Percentiles rank a stretch among this genome's conserved stretches.
These are phyloP conservation scores for Emys orbicularis DNA, from an alignment of 2,797 vertebrate species.

Conservation along the genomic window DNA sequence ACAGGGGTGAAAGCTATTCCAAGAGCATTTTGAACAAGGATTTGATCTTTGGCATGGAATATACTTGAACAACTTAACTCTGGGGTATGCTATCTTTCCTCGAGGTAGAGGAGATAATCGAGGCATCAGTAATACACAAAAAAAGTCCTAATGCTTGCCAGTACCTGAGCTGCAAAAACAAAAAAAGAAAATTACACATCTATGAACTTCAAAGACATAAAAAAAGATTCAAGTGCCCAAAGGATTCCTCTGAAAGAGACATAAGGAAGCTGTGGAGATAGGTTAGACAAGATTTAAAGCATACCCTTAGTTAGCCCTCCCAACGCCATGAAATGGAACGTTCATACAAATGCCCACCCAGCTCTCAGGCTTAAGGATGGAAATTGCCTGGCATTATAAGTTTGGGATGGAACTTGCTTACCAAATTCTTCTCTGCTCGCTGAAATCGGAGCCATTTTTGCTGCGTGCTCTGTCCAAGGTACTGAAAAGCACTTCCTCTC, in stretches of 20 bases:
- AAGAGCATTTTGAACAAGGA: neutral
- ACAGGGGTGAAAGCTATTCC: neutral
- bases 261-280: no score
- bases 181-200: neutral
- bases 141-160: neutral
- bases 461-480: conserved; percentile 84
- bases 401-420: conserved; percentile 80
- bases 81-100: neutral
- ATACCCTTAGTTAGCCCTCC: no score
- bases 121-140: neutral
- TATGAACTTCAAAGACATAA: neutral
- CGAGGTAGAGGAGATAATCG: neutral
- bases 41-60: neutral
- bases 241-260: neutral
- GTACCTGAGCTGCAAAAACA: neutral
- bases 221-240: neutral
- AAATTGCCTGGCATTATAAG: neutral
- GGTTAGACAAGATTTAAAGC: neutral
- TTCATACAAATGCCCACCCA: neutral
- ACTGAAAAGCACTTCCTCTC: conserved; percentile 79
- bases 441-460: conserved; percentile 91
- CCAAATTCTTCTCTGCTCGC: conserved; percentile 88
- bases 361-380: neutral
- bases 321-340: neutral
- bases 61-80: neutral